Evolutionary conservation across 2,113 vertebrate genomes (phyloP).

Genomic region (Melanocharis versteri): DNA sequence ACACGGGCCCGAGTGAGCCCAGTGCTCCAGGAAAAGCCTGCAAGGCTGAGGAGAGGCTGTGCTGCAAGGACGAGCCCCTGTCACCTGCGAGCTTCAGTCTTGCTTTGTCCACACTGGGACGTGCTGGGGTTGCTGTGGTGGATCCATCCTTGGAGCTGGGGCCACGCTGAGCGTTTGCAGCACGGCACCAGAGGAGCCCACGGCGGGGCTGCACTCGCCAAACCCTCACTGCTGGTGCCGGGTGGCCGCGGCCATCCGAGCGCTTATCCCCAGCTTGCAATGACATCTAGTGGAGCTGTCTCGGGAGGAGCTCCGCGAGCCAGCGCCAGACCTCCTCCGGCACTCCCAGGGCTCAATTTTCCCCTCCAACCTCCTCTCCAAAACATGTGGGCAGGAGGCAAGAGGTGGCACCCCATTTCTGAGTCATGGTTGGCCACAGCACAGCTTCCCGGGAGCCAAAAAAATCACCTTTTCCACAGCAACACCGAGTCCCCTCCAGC

Average conservation of each 20-base stretch:
- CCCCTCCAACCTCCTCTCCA: neutral
- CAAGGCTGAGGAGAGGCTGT: neutral
- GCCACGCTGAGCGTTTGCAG: rapidly evolving
- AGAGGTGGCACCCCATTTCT: neutral
- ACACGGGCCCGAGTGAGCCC: neutral
- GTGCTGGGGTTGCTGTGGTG: rapidly evolving
- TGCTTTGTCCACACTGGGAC: rapidly evolving
- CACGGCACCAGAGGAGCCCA: rapidly evolving
- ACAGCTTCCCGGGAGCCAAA: neutral
- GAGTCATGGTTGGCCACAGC: rapidly evolving
- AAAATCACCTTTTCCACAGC: neutral
- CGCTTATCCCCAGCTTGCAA: neutral
- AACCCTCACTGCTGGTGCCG: neutral
- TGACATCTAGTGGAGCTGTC: constrained; percentile 53
- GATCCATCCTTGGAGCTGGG: neutral
- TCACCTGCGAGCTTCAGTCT: rapidly evolving
- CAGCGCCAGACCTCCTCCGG: rapidly evolving
- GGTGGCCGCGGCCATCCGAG: neutral
- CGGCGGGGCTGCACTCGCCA: rapidly evolving
- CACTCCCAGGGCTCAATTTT: neutral
- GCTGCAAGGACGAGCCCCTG: rapidly evolving
- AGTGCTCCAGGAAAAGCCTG: rapidly evolving
- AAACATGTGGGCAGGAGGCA: neutral
- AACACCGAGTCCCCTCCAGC: rapidly evolving
- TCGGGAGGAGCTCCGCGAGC: neutral